Evolutionary conservation across 2,888 invertebrate genomes (phyloP).

Genomic region (Odontomyia ornata): DNA sequence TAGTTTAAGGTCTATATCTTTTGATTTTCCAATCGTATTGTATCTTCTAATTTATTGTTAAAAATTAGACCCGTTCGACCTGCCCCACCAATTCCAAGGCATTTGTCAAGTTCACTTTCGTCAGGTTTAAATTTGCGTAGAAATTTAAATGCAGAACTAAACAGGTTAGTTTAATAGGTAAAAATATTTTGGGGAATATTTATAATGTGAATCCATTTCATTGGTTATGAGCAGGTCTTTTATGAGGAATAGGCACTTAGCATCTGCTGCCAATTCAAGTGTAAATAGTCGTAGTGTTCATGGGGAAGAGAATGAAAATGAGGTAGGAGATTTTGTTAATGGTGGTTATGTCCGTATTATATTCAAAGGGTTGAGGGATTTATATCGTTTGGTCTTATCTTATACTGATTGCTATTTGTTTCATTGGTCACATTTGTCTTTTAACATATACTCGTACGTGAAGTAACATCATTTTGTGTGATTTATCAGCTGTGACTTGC

Average conservation of each 20-base stretch:
- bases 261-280: not conserved
- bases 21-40: not conserved
- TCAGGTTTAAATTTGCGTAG: conserved; percentile 30
- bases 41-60: too few relatives aligned
- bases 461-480: too few relatives aligned
- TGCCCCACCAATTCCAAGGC: conserved; percentile 46
- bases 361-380: too few relatives aligned
- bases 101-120: conserved; percentile 34
- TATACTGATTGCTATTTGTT: too few relatives aligned
- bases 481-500: too few relatives aligned
- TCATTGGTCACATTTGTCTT: too few relatives aligned
- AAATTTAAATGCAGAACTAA: conserved; percentile 2
- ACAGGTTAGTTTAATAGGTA: conserved; percentile 27
- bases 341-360: too few relatives aligned
- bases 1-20: conserved; percentile 18
- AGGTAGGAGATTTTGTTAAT: conserved; percentile 20
- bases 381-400: too few relatives aligned
- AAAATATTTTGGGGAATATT: too few relatives aligned
- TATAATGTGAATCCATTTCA: not conserved
- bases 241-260: conserved; percentile 11
- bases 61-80: conserved; percentile 43
- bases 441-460: too few relatives aligned
- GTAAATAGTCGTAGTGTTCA: not conserved
- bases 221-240: not conserved
- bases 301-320: not conserved